These are phyloP conservation scores for Diarsia brunnea DNA, from an alignment of 2,888 invertebrate species.

Conservation along the genomic window DNA sequence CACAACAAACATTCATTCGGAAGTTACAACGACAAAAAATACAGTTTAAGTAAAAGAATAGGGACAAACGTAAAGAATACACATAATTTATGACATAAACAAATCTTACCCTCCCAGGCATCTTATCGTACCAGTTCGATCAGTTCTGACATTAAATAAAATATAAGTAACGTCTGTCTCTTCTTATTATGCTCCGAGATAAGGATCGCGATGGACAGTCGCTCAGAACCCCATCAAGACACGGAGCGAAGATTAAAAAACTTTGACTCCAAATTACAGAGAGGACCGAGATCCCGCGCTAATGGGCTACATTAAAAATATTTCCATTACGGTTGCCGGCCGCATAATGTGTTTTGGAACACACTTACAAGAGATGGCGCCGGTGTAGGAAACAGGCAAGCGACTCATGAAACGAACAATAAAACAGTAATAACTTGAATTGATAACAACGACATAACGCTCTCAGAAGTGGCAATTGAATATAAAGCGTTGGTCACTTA, in stretches of 20 bases:
- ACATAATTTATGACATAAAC: conserved; percentile 87
- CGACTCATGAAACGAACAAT: conserved; percentile 71
- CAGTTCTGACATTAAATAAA: conserved; percentile 89
- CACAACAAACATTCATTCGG: conserved; percentile 50
- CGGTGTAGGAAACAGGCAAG: conserved; percentile 74
- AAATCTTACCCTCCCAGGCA: conserved; percentile 82
- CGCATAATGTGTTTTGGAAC: conserved; percentile 79
- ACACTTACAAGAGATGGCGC: conserved; percentile 72
- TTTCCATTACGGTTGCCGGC: conserved; percentile 84
- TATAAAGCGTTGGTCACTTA: conserved; percentile 68
- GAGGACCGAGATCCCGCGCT: conserved; percentile 84
- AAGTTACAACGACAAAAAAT: conserved; percentile 38
- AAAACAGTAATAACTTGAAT: conserved; percentile 69
- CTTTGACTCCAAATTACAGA: conserved; percentile 86
- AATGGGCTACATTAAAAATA: conserved; percentile 89
- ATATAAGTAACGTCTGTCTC: conserved; percentile 90
- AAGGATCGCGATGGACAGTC: conserved; percentile 89
- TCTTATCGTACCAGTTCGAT: conserved; percentile 87
- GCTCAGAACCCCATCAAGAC: conserved; percentile 88
- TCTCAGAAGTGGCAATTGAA: conserved; percentile 66
- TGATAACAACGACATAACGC: conserved; percentile 64
- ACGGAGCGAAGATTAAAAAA: conserved; percentile 85
- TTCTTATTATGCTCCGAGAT: conserved; percentile 89
- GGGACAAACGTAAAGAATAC: conserved; percentile 75
- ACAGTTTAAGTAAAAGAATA: conserved; percentile 50